phyloP scores from a whole-genome alignment of 2,797 vertebrate genomes.

The Karalla daura region DNA sequence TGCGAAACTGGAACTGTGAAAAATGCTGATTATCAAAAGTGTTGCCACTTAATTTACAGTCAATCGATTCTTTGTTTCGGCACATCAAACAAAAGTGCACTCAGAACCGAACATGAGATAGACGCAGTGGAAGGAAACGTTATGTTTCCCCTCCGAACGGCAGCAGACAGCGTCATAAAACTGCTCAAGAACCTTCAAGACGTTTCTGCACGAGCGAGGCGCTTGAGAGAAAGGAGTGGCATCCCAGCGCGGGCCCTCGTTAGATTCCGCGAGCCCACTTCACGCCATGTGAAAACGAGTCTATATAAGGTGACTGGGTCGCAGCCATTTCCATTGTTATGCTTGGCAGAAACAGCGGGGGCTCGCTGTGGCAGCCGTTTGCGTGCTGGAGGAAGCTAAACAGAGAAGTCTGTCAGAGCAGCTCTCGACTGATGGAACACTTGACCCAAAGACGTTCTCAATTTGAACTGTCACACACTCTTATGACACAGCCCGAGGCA shows the following conservation, averaged over 20 bases:
- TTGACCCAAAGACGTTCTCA: constrained; percentile 67
- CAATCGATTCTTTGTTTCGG: not conserved
- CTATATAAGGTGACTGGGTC: constrained; percentile 79
- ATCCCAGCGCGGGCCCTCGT: constrained; percentile 4
- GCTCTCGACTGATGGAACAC: constrained; percentile 63
- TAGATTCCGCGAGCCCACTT: constrained; percentile 43
- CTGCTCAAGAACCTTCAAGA: not conserved
- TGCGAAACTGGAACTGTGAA: not conserved
- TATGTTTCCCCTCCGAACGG: no score
- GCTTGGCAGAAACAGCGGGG: constrained; percentile 72
- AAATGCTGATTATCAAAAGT: not conserved
- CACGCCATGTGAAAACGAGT: constrained; percentile 61
- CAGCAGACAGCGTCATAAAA: not conserved
- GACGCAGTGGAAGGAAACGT: not conserved
- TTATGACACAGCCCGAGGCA: constrained; percentile 72
- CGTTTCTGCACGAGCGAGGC: no score
- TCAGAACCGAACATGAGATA: not conserved
- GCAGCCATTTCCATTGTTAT: constrained; percentile 76
- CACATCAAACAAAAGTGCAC: not conserved
- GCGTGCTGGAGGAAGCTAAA: constrained; percentile 68
- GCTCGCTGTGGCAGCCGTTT: constrained; percentile 65
- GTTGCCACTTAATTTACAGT: not conserved
- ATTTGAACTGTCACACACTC: constrained; percentile 72
- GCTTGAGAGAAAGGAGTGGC: not conserved
- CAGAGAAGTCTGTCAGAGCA: constrained; percentile 75